These are phyloP conservation scores for Rhineura floridana DNA, from an alignment of 2,113 vertebrate species.

Conservation along the genomic window DNA sequence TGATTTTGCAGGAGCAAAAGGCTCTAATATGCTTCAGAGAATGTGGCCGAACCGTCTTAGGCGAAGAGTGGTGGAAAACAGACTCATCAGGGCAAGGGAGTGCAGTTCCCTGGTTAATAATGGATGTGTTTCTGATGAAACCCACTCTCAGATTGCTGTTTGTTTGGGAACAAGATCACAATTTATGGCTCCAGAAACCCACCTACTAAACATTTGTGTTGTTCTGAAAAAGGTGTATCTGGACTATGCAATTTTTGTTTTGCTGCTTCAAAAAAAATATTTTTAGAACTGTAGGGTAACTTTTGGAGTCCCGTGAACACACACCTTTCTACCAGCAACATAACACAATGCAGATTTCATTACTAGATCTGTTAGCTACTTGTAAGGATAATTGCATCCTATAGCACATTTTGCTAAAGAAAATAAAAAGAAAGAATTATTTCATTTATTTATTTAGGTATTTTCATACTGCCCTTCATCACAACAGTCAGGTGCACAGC, in stretches of 20 bases:
- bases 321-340: neutral
- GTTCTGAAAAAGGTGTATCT: neutral
- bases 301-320: neutral
- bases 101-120: constrained; percentile 8
- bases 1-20: neutral
- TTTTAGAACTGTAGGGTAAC: neutral
- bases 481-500: no score
- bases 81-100: neutral
- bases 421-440: neutral
- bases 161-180: neutral
- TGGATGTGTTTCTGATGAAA: constrained; percentile 3
- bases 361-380: neutral
- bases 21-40: constrained; percentile 1
- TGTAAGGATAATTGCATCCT: neutral
- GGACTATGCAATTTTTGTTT: neutral
- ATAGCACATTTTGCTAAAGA: neutral
- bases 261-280: neutral
- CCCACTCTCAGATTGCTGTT: neutral
- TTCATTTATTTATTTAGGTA: no score
- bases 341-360: neutral
- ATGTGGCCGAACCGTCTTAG: neutral
- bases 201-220: neutral
- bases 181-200: neutral
- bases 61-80: neutral
- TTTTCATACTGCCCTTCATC: no score